phyloP scores from a whole-genome alignment of 2,113 vertebrate genomes.

The Pholis gunnellus region DNA sequence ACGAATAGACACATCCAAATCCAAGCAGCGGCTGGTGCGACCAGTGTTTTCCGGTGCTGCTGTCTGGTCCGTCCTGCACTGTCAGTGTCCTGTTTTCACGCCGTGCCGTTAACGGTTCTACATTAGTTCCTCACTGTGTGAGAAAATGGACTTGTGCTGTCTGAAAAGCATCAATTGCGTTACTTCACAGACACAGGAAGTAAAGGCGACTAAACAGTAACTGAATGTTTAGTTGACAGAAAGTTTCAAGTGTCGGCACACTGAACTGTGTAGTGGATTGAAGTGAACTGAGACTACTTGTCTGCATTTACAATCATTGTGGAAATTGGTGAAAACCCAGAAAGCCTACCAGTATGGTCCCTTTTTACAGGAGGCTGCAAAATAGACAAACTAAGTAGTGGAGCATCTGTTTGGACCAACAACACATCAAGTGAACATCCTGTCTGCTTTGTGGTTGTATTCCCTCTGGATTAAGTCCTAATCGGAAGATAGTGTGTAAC shows the following conservation, averaged over 20 bases:
- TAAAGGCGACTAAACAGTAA: not conserved
- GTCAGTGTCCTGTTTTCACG: too few relatives aligned
- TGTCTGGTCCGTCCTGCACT: too few relatives aligned
- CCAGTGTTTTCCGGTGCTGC: too few relatives aligned
- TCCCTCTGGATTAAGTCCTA: not conserved
- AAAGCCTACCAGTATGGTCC: not conserved
- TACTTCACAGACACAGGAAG: too few relatives aligned
- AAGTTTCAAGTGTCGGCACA: not conserved
- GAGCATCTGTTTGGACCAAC: not conserved
- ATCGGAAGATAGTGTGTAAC: not conserved
- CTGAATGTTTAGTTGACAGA: not conserved
- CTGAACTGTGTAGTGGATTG: not conserved
- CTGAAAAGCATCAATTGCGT: too few relatives aligned
- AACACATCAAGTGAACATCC: slow-evolving; percentile 5
- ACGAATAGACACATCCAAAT: not conserved
- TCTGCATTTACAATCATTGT: not conserved
- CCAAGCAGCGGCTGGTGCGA: too few relatives aligned
- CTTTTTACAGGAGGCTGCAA: not conserved
- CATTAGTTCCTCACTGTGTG: too few relatives aligned
- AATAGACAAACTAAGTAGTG: not conserved
- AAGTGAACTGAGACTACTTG: not conserved
- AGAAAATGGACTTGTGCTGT: too few relatives aligned
- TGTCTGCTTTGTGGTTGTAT: not conserved
- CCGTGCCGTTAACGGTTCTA: too few relatives aligned
- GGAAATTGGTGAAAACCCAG: not conserved